Evolutionary conservation across 2,797 vertebrate genomes (phyloP).

Genomic region (Lutjanus campechanus): DNA sequence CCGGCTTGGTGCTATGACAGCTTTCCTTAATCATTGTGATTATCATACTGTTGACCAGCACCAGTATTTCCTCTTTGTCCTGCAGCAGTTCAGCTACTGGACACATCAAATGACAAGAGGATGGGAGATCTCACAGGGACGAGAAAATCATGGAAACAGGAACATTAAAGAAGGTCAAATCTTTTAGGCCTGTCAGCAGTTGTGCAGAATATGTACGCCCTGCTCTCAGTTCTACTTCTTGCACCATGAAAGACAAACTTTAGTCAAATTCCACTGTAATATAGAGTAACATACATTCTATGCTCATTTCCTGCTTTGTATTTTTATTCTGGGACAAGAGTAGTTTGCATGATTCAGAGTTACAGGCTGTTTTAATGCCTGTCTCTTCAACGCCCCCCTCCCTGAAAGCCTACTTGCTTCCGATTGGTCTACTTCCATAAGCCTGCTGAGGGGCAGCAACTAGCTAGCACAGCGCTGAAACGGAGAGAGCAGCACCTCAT

Average conservation of each 20-base stretch:
- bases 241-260: background rate
- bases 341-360: too few relatives aligned
- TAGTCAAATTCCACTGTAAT: background rate
- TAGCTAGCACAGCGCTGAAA: too few relatives aligned
- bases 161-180: conserved; percentile 6
- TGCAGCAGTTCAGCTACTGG: conserved; percentile 11
- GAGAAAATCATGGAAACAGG: conserved; percentile 16
- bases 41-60: conserved; percentile 43
- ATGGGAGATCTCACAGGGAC: background rate
- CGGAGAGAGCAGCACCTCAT: too few relatives aligned
- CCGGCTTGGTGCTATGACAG: conserved; percentile 58
- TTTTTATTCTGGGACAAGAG: too few relatives aligned
- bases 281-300: background rate
- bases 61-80: conserved; percentile 33
- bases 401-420: too few relatives aligned
- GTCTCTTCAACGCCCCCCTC: too few relatives aligned
- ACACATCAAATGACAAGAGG: background rate
- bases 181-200: background rate
- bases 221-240: background rate
- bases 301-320: too few relatives aligned
- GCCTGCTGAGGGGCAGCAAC: too few relatives aligned
- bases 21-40: conserved; percentile 71
- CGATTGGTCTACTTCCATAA: too few relatives aligned
- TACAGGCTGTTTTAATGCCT: too few relatives aligned
- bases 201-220: background rate